Conservation (phyloP, 37 sponge, comb jelly and placozoan genomes). For the Ianthella basta region DNA sequence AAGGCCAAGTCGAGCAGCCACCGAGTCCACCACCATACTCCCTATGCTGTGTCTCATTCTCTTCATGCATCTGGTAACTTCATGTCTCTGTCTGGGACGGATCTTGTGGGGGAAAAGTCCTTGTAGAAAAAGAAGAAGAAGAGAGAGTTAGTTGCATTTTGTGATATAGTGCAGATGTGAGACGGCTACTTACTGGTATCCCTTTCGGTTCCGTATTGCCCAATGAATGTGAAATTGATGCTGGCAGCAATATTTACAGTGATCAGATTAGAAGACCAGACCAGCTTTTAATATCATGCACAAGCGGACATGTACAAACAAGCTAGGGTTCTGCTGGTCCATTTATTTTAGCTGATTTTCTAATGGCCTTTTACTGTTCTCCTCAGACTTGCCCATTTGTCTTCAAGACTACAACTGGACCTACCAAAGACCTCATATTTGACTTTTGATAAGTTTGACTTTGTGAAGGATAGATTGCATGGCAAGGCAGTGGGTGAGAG, state of each 20-base stretch:
- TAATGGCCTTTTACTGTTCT: too few species aligned
- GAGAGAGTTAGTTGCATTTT: not conserved
- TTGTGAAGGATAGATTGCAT: not conserved
- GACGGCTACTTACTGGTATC: too few species aligned
- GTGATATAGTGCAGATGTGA: too few species aligned
- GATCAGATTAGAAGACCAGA: too few species aligned
- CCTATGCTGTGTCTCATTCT: conserved; percentile 36
- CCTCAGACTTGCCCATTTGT: not conserved
- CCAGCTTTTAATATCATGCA: too few species aligned
- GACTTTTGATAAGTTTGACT: not conserved
- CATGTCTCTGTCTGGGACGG: not conserved
- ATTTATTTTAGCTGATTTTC: too few species aligned
- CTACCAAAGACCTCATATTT: not conserved
- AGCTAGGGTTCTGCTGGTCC: too few species aligned
- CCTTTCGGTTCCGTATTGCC: too few species aligned
- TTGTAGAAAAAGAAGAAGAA: not conserved
- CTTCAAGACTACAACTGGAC: not conserved
- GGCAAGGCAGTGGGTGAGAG: not conserved
- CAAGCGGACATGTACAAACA: too few species aligned
- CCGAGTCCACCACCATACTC: conserved; percentile 28
- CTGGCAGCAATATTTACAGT: too few species aligned
- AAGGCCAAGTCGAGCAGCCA: conserved; percentile 26
- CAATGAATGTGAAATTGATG: too few species aligned
- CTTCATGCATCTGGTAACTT: conserved; percentile 23
- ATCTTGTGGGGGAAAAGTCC: too few species aligned